Base-by-base conservation (phyloP, 2,888 invertebrate species). In the Drosophila cyrtoloma region DNA sequence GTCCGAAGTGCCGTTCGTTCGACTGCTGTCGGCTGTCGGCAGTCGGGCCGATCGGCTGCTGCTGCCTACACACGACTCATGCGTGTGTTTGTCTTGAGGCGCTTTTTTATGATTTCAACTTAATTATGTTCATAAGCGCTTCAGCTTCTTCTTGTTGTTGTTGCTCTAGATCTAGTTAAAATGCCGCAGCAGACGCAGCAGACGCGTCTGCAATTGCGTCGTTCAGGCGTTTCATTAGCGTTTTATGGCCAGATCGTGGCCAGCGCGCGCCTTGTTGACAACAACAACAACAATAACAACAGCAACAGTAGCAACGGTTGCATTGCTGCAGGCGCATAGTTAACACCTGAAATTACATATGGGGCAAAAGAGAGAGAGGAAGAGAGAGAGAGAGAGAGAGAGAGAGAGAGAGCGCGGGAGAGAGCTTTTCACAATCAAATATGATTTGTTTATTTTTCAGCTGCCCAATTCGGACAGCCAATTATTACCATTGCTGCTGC, bases 41-140 rank as follows among this genome's bases (percentile, higher is more conserved):
- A 35, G 26, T 37, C 37, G 37, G 19, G n/a, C 28, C 37, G 57
- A 37, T 51, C 61, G 55, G 50, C 42, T 57, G 56, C 22, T 62
- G 60, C 50, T 75, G 65, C 79, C 68, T 82, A 69, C 76, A 83
- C 90, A 88, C 22, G 30, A 14, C 19, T 19, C 89, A 84, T 83
- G 87, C 86, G 86, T 68, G 68, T 67, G 60, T 68, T n/a, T 64
- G 67, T 67, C 86, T 81, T 64, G 68, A 79, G 86, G 87, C 84
- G 67, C 68, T 81, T 77, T 84, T 87, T 90, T 90, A 88, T 86
- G 90, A 88, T 88, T 84, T 71, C 89, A 88, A 90, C 87, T 88
- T 88, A 88, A 88, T 88, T 88, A 88, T 90, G 82, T 78, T 84
- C 82, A 83, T 88, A 87, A 84, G 80, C 76, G 80, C 78, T 75